Percentiles rank a stretch among this genome's conserved stretches.
Evolutionary conservation across 2,888 invertebrate genomes (phyloP).

Genomic region (Gymnocheta viridis): DNA sequence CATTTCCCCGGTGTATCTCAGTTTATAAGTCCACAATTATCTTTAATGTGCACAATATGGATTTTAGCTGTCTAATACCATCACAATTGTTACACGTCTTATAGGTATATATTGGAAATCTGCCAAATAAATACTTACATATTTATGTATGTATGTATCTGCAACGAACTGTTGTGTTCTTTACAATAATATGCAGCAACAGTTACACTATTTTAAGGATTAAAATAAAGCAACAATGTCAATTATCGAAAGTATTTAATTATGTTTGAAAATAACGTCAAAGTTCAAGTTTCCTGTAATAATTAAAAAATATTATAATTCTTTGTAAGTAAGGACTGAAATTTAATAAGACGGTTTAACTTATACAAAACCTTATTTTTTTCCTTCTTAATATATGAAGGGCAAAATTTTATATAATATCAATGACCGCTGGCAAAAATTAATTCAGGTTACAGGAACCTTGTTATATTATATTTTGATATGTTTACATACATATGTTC

Average conservation of each 20-base stretch:
- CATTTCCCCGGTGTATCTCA: no score
- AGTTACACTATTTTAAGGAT: constrained; percentile 2
- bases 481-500: no score
- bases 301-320: not conserved
- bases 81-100: not conserved
- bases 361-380: not conserved
- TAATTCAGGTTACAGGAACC: not conserved
- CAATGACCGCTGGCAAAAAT: not conserved
- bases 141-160: no score
- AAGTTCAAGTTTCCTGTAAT: no score
- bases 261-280: not conserved
- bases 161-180: not conserved
- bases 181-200: not conserved
- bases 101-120: constrained; percentile 9
- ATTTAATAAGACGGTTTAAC: not conserved
- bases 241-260: not conserved
- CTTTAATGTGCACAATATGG: not conserved
- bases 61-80: not conserved
- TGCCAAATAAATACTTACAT: no score
- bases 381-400: not conserved
- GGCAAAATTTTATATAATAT: not conserved
- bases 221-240: not conserved
- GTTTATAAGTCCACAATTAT: no score
- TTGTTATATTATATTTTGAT: not conserved
- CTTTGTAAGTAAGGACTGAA: not conserved